phyloP scores from a whole-genome alignment of 2,888 invertebrate species.

The Atrina japonica region DNA sequence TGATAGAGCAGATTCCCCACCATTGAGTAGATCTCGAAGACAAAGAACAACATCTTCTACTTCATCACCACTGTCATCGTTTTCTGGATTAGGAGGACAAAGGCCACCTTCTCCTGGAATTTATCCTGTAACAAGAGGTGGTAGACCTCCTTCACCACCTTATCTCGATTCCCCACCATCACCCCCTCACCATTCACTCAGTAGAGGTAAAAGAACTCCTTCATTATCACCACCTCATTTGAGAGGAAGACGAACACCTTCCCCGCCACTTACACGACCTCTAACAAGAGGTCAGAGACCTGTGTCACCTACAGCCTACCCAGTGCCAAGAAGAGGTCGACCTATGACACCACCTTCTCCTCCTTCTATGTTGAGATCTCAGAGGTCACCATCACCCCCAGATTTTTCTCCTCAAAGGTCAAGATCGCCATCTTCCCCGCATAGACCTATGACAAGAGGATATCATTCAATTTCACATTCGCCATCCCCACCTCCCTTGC shows the following conservation, averaged over 20 bases:
- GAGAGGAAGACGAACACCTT: constrained; percentile 40
- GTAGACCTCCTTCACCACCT: constrained; percentile 35
- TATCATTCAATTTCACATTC: too few species aligned
- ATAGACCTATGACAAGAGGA: constrained; percentile 19
- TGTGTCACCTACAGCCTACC: constrained; percentile 33
- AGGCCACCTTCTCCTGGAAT: constrained; percentile 42
- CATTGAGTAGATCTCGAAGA: not conserved
- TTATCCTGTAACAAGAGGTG: too few species aligned
- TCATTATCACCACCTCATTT: constrained; percentile 38
- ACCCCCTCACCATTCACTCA: constrained; percentile 22
- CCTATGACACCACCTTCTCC: constrained; percentile 26
- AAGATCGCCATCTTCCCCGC: constrained; percentile 20
- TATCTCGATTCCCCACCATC: constrained; percentile 50
- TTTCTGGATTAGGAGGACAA: constrained; percentile 26
- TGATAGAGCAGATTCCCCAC: not conserved
- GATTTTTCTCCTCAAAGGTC: constrained; percentile 12
- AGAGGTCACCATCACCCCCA: constrained; percentile 19
- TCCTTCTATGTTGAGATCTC: constrained; percentile 12
- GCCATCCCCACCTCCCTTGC: constrained; percentile 18
- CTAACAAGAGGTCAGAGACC: constrained; percentile 31
- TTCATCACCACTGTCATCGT: constrained; percentile 17
- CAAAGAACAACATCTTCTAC: constrained; percentile 18
- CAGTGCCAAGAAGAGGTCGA: constrained; percentile 17
- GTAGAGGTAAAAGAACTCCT: constrained; percentile 31
- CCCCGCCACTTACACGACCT: constrained; percentile 28